Conservation (phyloP, 2,888 invertebrate genomes). For the Caprella mutica region DNA sequence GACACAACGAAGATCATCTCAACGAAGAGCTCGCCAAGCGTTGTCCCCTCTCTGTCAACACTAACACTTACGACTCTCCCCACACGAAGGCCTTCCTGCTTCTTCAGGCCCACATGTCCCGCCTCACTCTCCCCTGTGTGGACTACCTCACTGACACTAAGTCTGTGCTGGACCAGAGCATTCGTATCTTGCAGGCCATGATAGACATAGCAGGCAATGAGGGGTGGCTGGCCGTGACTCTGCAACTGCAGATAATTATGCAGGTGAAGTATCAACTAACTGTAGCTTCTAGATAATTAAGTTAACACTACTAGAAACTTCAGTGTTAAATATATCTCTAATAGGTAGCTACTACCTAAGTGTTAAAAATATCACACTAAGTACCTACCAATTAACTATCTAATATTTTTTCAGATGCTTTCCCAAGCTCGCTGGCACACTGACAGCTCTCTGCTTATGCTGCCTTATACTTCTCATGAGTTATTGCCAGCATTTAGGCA, state of each 20-base stretch:
- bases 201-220: constrained; percentile 82
- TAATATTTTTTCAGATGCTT: too few species aligned
- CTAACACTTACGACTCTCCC: constrained; percentile 71
- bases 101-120: constrained; percentile 87
- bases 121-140: constrained; percentile 66
- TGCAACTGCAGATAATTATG: constrained; percentile 45
- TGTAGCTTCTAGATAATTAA: too few species aligned
- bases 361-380: background rate
- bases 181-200: constrained; percentile 75
- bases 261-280: too few species aligned
- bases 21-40: constrained; percentile 78
- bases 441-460: constrained; percentile 58
- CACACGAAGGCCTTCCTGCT: constrained; percentile 87
- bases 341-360: too few species aligned
- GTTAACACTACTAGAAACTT: too few species aligned
- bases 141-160: constrained; percentile 95
- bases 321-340: too few species aligned
- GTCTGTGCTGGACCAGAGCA: constrained; percentile 89
- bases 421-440: constrained; percentile 77
- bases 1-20: constrained; percentile 90
- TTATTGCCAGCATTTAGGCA: constrained; percentile 22
- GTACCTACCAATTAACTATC: constrained; percentile 54
- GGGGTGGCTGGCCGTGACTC: constrained; percentile 73
- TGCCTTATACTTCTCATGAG: constrained; percentile 48
- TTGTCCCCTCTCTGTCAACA: constrained; percentile 60